These are phyloP conservation scores for Saccostrea glomerata DNA, from an alignment of 1,140 invertebrate species.

Conservation along the genomic window DNA sequence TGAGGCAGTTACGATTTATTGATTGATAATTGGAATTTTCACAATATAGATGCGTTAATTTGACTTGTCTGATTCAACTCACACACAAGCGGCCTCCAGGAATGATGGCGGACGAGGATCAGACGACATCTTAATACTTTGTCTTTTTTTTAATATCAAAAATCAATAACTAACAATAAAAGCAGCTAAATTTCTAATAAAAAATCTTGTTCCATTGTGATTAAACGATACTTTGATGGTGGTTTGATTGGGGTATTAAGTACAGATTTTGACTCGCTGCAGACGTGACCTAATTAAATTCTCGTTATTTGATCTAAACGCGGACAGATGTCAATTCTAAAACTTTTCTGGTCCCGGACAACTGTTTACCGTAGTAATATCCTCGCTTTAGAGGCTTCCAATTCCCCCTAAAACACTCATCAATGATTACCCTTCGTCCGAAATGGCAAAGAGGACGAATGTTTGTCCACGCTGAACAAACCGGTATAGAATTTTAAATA, in stretches of 20 bases:
- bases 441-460: neutral
- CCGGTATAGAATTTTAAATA: constrained; percentile 2
- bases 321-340: constrained; percentile 14
- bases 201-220: neutral
- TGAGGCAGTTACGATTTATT: constrained; percentile 38
- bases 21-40: constrained; percentile 37
- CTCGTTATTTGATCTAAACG: constrained; percentile 25
- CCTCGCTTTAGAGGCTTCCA: neutral
- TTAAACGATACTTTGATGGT: constrained; percentile 23
- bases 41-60: constrained; percentile 23
- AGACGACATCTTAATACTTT: constrained; percentile 34
- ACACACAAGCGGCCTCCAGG: neutral
- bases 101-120: neutral
- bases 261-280: neutral
- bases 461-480: constrained; percentile 2
- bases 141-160: constrained; percentile 1
- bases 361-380: neutral
- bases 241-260: neutral
- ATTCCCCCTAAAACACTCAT: neutral
- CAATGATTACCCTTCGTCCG: constrained; percentile 2
- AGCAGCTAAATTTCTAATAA: constrained; percentile 17
- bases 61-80: constrained; percentile 1
- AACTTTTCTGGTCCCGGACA: neutral
- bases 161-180: constrained; percentile 19
- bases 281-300: constrained; percentile 27